Base-by-base conservation (phyloP, 64 coral and sea anemone genomes). In the Acropora tenuis region DNA sequence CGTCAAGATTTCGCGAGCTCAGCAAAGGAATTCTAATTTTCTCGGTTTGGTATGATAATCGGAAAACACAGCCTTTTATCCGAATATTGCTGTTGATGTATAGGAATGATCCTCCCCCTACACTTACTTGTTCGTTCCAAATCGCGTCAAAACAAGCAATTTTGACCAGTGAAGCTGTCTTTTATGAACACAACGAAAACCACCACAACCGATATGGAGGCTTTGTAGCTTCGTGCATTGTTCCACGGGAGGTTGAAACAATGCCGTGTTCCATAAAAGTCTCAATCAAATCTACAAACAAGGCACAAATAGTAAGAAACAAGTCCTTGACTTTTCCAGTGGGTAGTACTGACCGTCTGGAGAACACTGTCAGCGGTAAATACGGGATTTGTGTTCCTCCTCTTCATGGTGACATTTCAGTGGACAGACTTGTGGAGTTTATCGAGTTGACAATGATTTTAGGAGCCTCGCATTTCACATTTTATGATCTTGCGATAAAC, bases 381-480 rank as follows among this genome's bases (percentile, higher is more conserved):
- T 93, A 93, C 75, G 83, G 74, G 18, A 75, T 93, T 74, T 93
- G 91, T 10, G 74, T 73, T 6, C 91, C 91, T 57, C 91, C 91
- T 17, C 15, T 93, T 2, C 47, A 87, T 13, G 84, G 77, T 18
- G 17, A 77, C 7, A 43, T 78, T 9, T 72, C 41, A 49, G 30
- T 85, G 18, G 43, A 87, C 13, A 59, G 47, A n/a, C 3, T 93
- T 18, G 50, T 87, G 9, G 91, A 93, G 75, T 93, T 93, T 65
- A 73, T 93, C 6, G 91, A 93, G 79, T 76, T 93, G 7, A 68
- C 74, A 20, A 60, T 66, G 12, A 86, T 93, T 71, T 79, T 93
- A 41, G 91, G 91, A 47, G 82, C 83, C 50, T 48, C 84, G 10
- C 83, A 87, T 73, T 87, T 93, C 19, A 93, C 61, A 2, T 87